Percentiles rank a stretch among this genome's conserved stretches.
Evolutionary conservation across 2,797 vertebrate genomes (phyloP).

Genomic region (Paratrypauchen microcephalus): DNA sequence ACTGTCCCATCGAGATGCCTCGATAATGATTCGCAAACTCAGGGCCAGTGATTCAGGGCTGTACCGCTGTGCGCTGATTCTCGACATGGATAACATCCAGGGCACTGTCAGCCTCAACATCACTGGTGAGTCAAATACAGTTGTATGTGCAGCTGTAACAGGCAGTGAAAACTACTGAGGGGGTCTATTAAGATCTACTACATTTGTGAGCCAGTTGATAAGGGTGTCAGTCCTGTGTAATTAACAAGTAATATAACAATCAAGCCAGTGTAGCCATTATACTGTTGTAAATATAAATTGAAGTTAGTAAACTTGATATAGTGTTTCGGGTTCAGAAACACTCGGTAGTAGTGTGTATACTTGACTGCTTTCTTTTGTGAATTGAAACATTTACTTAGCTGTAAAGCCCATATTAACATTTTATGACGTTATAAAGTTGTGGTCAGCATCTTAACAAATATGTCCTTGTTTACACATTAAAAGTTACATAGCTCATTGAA

Average conservation of each 20-base stretch:
- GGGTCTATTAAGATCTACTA: slow-evolving; percentile 27
- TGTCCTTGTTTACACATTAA: slow-evolving; percentile 1
- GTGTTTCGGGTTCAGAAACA: not conserved
- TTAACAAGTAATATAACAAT: not conserved
- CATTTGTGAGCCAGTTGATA: not conserved
- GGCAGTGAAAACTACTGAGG: not conserved
- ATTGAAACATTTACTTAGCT: not conserved
- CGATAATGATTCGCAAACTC: slow-evolving; percentile 78
- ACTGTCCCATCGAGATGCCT: slow-evolving; percentile 76
- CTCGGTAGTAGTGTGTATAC: not conserved
- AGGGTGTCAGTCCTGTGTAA: not conserved
- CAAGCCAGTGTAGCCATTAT: not conserved
- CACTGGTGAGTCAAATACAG: slow-evolving; percentile 76
- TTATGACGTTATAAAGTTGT: slow-evolving; percentile 15
- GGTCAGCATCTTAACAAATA: slow-evolving; percentile 7
- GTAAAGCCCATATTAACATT: slow-evolving; percentile 13
- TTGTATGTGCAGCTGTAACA: not conserved
- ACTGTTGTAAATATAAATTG: not conserved
- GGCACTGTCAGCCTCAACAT: slow-evolving; percentile 77
- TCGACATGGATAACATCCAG: slow-evolving; percentile 87
- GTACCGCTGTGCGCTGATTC: slow-evolving; percentile 92
- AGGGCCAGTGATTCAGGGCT: slow-evolving; percentile 85
- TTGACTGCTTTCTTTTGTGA: not conserved
- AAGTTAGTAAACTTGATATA: slow-evolving; percentile 5
- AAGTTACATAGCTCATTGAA: not conserved